These are phyloP conservation scores for Penaeus monodon DNA, from an alignment of 2,888 invertebrate species.

Conservation along the genomic window DNA sequence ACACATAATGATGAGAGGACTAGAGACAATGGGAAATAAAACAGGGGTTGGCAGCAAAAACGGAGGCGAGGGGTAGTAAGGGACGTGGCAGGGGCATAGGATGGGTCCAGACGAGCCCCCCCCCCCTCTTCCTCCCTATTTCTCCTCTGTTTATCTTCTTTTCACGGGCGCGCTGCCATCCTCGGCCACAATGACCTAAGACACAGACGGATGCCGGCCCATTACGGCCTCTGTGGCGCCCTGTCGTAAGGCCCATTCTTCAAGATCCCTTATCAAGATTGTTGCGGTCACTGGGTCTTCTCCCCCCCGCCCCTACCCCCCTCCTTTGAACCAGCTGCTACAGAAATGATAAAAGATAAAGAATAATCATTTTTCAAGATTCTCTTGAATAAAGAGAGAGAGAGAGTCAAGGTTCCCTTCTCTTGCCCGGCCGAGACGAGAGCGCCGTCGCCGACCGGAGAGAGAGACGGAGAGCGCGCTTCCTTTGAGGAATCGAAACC, in stretches of 20 bases:
- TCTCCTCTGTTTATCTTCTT: background rate
- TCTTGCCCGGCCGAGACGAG: conserved; percentile 4
- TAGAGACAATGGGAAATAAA: conserved; percentile 3
- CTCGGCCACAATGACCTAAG: conserved; percentile 8
- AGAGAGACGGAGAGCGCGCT: no score
- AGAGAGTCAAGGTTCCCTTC: background rate
- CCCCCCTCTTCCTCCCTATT: no score
- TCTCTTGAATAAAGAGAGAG: conserved; percentile 10
- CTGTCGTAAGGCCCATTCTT: conserved; percentile 10
- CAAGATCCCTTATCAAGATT: conserved; percentile 1
- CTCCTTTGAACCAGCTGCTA: conserved; percentile 2
- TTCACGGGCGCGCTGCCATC: background rate
- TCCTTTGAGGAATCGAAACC: no score
- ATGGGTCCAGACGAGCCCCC: no score
- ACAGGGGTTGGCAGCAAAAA: background rate
- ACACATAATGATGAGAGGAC: background rate
- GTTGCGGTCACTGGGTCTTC: no score
- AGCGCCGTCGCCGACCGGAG: background rate
- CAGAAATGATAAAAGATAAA: conserved; percentile 25
- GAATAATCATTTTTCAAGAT: conserved; percentile 11
- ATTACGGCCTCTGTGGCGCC: conserved; percentile 7
- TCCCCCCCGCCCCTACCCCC: background rate
- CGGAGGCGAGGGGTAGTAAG: no score
- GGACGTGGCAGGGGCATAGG: no score
- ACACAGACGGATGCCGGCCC: background rate